Evolutionary conservation across 2,888 invertebrate species (phyloP).

Genomic region (Neocrepidodera transversa): DNA sequence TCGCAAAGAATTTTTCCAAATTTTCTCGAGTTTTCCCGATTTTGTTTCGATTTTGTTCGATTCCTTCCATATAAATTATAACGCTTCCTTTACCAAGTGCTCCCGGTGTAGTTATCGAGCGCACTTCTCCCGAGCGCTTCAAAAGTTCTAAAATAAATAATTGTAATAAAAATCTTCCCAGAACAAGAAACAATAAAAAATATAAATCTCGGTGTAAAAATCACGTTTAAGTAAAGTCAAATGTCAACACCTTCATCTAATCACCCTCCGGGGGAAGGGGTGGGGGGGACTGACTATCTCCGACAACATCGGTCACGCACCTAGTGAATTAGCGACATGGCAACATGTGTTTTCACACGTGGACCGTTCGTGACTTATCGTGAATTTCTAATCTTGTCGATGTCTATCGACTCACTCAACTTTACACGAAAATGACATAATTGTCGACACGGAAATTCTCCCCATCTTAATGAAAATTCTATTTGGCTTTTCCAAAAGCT

Average conservation of each 20-base stretch:
- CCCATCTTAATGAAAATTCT: constrained; percentile 10
- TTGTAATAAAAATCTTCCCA: too few relatives aligned
- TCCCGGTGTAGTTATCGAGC: too few relatives aligned
- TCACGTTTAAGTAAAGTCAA: constrained; percentile 37
- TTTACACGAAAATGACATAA: constrained; percentile 55
- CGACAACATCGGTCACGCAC: constrained; percentile 55
- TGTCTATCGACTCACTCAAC: constrained; percentile 48
- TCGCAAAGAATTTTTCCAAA: too few relatives aligned
- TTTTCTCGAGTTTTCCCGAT: too few relatives aligned
- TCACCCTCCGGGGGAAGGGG: constrained; percentile 7
- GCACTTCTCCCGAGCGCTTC: too few relatives aligned
- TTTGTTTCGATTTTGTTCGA: too few relatives aligned
- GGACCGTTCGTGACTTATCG: constrained; percentile 55
- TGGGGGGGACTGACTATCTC: constrained; percentile 1
- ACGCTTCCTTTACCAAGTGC: too few relatives aligned
- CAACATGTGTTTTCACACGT: constrained; percentile 56
- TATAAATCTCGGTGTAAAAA: too few relatives aligned
- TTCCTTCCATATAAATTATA: too few relatives aligned
- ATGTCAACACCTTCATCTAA: constrained; percentile 43
- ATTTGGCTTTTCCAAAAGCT: constrained; percentile 11
- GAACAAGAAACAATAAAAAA: too few relatives aligned
- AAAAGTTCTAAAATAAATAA: too few relatives aligned
- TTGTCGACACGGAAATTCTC: constrained; percentile 37
- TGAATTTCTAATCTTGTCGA: constrained; percentile 48
- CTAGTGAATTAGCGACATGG: constrained; percentile 54